Percentiles rank a stretch among this genome's conserved stretches.
Evolutionary conservation across 2,797 vertebrate genomes (phyloP).

Genomic region (Helarctos malayanus): DNA sequence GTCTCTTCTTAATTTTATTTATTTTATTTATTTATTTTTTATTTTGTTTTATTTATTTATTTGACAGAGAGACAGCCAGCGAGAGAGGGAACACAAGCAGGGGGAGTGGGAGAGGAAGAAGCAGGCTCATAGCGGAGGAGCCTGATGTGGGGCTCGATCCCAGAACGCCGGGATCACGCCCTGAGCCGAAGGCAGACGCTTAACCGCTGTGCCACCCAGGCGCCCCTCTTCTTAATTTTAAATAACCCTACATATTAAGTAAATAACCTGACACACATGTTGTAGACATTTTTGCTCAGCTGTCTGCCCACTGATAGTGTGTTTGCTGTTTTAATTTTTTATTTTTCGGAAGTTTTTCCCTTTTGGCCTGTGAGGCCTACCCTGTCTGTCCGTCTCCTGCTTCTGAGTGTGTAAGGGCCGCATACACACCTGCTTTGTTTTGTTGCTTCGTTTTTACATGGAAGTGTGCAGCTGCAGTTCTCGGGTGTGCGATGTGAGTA

Average conservation of each 20-base stretch:
- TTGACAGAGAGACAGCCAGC: no score
- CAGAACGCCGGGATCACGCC: no score
- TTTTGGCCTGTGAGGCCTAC: no score
- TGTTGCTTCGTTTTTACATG: neutral
- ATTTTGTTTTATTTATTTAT: no score
- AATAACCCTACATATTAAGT: neutral
- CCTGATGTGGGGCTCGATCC: no score
- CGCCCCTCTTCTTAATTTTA: neutral
- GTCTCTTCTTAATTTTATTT: neutral
- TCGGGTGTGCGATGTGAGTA: neutral
- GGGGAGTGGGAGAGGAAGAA: no score
- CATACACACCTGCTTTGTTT: neutral
- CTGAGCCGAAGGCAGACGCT: no score
- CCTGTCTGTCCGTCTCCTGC: neutral
- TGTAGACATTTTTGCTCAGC: neutral
- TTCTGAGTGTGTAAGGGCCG: neutral
- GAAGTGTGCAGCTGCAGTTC: neutral
- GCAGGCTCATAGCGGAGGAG: no score
- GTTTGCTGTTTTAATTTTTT: neutral
- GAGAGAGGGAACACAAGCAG: no score
- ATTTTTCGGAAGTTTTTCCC: neutral
- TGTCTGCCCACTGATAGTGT: neutral
- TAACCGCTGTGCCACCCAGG: no score
- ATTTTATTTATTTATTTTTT: no score
- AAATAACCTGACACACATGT: rapidly evolving